Base-by-base conservation (phyloP, 2,888 invertebrate genomes). In the Ophioninae sp. region DNA sequence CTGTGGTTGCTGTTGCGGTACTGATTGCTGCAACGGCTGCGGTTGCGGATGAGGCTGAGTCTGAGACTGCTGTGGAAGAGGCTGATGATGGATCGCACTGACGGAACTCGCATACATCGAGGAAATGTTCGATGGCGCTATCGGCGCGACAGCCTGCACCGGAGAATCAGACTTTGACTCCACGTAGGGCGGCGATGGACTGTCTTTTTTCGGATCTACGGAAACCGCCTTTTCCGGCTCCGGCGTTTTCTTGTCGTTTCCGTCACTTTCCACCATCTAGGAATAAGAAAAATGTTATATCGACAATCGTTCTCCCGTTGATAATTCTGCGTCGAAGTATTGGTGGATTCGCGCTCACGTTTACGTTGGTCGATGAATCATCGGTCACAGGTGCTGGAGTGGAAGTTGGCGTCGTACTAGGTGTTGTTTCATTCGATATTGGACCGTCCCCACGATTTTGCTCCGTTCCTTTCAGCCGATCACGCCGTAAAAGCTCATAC, bases 401-500 rank as follows among this genome's bases (percentile, higher is more conserved):
- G 10, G 92, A 91, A 23, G 92, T 91, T 5, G 93, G 92, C 7
- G 93, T 92, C 37, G 92, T 91, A 67, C 90, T 92, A n/a, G 93
- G 92, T 3, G 93, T 93, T 39, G 93, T 92, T 85, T 93, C 93
- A 44, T 89, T 90, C 3, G 92, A 92, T 41, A 91, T 88, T 51
- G 90, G 90, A 58, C 91, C 91, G 67, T 87, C 87, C 0, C 90
- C 87, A 72, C 92, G 91, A 88, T 86, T 92, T 84, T 95, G 95
- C 81, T 95, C 95, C 44, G 94, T 91, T n/a, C 93, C 93, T 87
- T 95, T 95, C 86, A 95, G 93, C 78, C 95, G 94, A 87, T 96
- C 95, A 69, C 96, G 95, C 59, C 96, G 95, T 92, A 97, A 93
- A 87, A 96, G 94, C 84, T 98, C 98, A 87, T 96, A 95, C 88